These are phyloP conservation scores for Aurelia sp. DNA, from an alignment of 30 jellyfish, hydroid and myxozoan genomes.

Conservation along the genomic window DNA sequence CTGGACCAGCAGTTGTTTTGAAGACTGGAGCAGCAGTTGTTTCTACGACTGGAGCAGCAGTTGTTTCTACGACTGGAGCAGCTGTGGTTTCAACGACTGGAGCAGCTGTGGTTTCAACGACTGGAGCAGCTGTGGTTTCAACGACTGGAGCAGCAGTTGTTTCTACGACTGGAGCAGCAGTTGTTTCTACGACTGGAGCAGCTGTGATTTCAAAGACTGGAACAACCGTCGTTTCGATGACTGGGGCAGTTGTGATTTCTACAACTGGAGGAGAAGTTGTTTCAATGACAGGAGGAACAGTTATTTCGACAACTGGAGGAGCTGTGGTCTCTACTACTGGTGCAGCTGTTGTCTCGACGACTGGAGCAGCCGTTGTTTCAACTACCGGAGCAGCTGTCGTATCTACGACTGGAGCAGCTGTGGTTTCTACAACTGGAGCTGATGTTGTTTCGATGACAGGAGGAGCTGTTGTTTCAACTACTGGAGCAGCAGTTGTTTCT, in stretches of 20 bases:
- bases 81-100: slow-evolving; percentile 40
- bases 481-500: too few relatives aligned
- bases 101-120: slow-evolving; percentile 44
- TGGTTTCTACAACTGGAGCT: too few relatives aligned
- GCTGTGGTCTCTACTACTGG: slow-evolving; percentile 18
- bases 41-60: slow-evolving; percentile 61
- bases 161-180: slow-evolving; percentile 32
- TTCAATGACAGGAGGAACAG: slow-evolving; percentile 20
- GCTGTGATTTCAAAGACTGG: slow-evolving; percentile 1
- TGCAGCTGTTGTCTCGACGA: slow-evolving; percentile 28
- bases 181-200: slow-evolving; percentile 5
- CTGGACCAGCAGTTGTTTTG: slow-evolving; percentile 55
- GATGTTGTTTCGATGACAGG: too few relatives aligned
- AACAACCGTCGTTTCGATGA: slow-evolving; percentile 16
- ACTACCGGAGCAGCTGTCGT: slow-evolving; percentile 4
- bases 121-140: slow-evolving; percentile 25
- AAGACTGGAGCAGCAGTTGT: slow-evolving; percentile 26
- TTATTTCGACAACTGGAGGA: slow-evolving; percentile 24
- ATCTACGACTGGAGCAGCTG: too few relatives aligned
- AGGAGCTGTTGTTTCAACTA: too few relatives aligned
- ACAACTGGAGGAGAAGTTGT: slow-evolving; percentile 10
- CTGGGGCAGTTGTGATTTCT: slow-evolving; percentile 22
- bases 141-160: slow-evolving; percentile 19
- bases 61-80: slow-evolving; percentile 25
- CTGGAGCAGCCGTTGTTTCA: slow-evolving; percentile 30